Conservation (phyloP, 2,113 vertebrate species). For the Pangasianodon gigas region DNA sequence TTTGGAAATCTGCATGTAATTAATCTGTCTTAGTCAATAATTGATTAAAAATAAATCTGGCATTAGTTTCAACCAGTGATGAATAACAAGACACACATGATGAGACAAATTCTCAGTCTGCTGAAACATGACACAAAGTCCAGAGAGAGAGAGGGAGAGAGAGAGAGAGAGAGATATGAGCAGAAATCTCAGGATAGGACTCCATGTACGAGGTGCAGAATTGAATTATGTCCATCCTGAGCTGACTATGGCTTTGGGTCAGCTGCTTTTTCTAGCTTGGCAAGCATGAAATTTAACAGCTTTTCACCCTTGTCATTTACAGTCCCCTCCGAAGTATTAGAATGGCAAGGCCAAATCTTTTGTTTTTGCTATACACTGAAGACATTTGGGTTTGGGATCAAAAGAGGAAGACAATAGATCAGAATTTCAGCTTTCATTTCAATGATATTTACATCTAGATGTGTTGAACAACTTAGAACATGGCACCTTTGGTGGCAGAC, state of each 20-base stretch:
- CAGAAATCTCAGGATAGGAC: conserved; percentile 14
- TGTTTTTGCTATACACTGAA: not conserved
- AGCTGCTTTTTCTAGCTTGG: conserved; percentile 58
- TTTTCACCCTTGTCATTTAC: conserved; percentile 60
- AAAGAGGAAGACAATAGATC: not conserved
- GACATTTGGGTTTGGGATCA: not conserved
- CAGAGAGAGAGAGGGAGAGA: conserved; percentile 21
- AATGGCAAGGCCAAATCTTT: not conserved
- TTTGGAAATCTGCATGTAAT: conserved; percentile 16
- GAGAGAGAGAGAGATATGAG: conserved; percentile 1
- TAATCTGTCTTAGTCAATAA: conserved; percentile 22
- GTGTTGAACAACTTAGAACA: too few relatives aligned
- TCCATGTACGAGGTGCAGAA: conserved; percentile 36
- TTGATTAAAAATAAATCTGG: conserved; percentile 34
- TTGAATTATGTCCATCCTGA: conserved; percentile 55
- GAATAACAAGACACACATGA: conserved; percentile 38
- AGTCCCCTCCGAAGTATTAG: not conserved
- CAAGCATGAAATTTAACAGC: conserved; percentile 49
- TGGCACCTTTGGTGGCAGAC: too few relatives aligned
- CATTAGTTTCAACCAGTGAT: conserved; percentile 35
- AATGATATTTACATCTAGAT: too few relatives aligned
- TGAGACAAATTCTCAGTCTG: conserved; percentile 21
- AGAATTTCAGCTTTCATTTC: too few relatives aligned
- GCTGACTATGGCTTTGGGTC: conserved; percentile 36
- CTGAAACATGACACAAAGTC: conserved; percentile 34